Percentiles rank a stretch among this genome's conserved stretches.
Conservation (phyloP, 2,797 vertebrate species). For the Hapalemur alaotrensis region DNA sequence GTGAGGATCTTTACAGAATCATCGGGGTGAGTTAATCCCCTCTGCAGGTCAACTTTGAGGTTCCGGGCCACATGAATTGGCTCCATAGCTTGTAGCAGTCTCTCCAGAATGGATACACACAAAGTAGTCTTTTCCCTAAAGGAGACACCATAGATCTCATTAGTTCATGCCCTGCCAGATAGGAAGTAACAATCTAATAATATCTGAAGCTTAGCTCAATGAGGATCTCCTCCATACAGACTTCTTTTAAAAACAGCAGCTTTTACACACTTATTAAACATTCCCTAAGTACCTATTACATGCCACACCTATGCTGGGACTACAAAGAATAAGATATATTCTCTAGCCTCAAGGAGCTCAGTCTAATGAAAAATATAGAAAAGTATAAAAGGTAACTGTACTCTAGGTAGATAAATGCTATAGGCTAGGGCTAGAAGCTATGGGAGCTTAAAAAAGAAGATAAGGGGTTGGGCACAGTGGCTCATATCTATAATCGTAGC, state of each 20-base stretch:
- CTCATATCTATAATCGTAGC: background rate
- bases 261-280: background rate
- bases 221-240: background rate
- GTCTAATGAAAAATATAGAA: conserved; percentile 18
- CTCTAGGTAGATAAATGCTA: background rate
- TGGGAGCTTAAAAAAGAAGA: background rate
- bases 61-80: conserved; percentile 89
- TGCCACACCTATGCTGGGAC: background rate
- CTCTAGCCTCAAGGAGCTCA: background rate
- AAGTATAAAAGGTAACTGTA: conserved; percentile 1
- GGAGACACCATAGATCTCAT: conserved; percentile 40
- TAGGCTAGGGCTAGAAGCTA: background rate
- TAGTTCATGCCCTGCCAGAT: background rate
- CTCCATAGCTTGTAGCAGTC: conserved; percentile 91
- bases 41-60: conserved; percentile 90
- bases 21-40: conserved; percentile 90
- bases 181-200: background rate
- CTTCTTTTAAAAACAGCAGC: background rate
- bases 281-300: background rate
- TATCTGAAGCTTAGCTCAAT: background rate
- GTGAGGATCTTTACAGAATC: conserved; percentile 92
- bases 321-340: background rate
- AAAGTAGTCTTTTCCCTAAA: conserved; percentile 91
- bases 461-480: background rate
- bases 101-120: conserved; percentile 93